Evolutionary conservation across 2,888 invertebrate genomes (phyloP), one percentile per base, ranked within the genome.

Genomic region (Megaustenia siamemsis): DNA sequence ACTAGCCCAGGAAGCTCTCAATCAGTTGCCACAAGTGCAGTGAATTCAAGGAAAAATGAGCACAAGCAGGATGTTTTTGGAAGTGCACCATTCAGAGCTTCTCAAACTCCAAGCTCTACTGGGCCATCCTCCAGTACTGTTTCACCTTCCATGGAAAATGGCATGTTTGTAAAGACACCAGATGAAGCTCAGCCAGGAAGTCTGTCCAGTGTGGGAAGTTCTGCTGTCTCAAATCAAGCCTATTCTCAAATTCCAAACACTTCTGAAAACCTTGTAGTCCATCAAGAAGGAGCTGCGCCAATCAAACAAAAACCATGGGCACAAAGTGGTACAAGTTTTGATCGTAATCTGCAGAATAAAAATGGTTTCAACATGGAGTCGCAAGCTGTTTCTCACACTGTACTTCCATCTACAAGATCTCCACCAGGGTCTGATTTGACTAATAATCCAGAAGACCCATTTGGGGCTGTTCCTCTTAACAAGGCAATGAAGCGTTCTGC

Each of bases 81-180:
- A 21, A 92, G 90, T 87, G 91, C 91, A n/a, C 92, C 92, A 63
- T 93, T 92, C 87, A 88, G 86, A 86, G 80, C 88, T 85, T 78
- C 88, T 82, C 76, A 86, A 85, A 86, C 89, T 75, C 81, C 88
- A 83, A 84, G 89, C 40, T 88, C 88, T 53, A 87, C 87, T 24
- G 86, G 86, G 10, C 88, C 88, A 35, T 88, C 88, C 5, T 88
- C 88, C 40, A 87, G 86, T 73, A 86, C 88, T 35, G 88, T 88
- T 60, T 87, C 87, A 15, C 88, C 87, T 28, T 83, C 85, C 18
- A 80, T 80, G 32, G 86, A 87, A 32, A 86, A 87, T 60, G 63
- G 69, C 32, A 85, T 85, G 81, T 85, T 82, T 28, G 71, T 86
- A 28, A 68, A 82, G 40, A 88, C 89, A 8, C 88, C 89, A 1